A percentile compares a stretch with the other conserved stretches of the same genome.
Conservation (phyloP, 2,113 vertebrate genomes). For the Azemiops feae region DNA sequence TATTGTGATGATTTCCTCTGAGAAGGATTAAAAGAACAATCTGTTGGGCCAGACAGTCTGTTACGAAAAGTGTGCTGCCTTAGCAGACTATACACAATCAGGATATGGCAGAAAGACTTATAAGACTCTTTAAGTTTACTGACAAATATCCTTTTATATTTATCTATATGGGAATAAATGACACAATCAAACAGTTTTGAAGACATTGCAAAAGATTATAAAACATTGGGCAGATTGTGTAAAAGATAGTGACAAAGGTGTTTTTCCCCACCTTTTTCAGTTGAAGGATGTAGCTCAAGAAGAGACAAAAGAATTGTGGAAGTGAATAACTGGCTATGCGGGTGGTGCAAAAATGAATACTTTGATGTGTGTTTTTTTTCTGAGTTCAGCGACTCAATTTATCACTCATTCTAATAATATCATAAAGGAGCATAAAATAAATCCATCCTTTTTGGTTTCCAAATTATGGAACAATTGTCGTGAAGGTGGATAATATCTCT, state of each 20-base stretch:
- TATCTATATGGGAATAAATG: not conserved
- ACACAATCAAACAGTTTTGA: not conserved
- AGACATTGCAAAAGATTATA: not conserved
- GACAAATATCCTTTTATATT: not conserved
- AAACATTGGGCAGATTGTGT: not conserved
- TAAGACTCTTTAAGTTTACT: not conserved
- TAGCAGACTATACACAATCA: not conserved
- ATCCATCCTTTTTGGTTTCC: not conserved
- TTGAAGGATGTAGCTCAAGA: not conserved
- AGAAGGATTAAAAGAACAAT: not conserved
- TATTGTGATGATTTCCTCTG: not conserved
- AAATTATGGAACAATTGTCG: not conserved
- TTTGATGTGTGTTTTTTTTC: not conserved
- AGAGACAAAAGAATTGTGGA: not conserved
- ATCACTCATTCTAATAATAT: not conserved
- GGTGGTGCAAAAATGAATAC: not conserved
- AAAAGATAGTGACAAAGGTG: not conserved
- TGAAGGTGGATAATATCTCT: not conserved
- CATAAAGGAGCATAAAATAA: not conserved
- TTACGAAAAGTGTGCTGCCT: not conserved
- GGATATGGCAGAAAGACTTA: not conserved
- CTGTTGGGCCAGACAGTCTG: not conserved
- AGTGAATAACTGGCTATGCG: not conserved
- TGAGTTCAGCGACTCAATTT: not conserved
- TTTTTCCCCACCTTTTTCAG: not conserved